Evolutionary conservation across 2,113 vertebrate genomes (phyloP), one percentile per base, ranked within the genome.

Genomic region (Lota lota): DNA sequence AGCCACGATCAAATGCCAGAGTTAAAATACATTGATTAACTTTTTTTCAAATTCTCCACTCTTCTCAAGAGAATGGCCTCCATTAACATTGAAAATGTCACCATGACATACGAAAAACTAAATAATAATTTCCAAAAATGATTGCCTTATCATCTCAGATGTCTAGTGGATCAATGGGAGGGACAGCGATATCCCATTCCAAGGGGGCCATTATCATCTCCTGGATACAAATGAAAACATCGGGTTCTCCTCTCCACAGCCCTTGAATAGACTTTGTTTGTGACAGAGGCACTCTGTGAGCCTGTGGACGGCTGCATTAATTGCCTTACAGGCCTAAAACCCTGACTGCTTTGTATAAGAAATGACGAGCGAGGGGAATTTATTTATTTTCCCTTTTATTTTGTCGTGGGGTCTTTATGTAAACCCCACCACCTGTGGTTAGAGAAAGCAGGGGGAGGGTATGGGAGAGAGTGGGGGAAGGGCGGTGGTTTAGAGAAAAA

Each of bases 191-290:
- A 33, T 33, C 28, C 28, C 66, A 79, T 79, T 85, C 70, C 64
- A 67, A 64, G 68, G 75, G 80, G 66, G 69, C 68, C 71, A 90
- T 88, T 86, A 88, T 85, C 87, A 81, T 86, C 74, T 75, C 64
- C 66, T 66, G 54, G 77, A 75, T 86, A 85, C 78, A 88, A 83
- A 86, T 87, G 72, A 77, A 78, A 70, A 21, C 69, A 20, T n/a
- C 40, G 22, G 73, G 61, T 14, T 63, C 70, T 81, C 68, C 77
- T 82, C 77, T 86, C 81, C 66, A 68, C 40, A 60, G 76, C 70
- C 85, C 74, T 69, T 79, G 78, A 86, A 82, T 81, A 66, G 60
- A 36, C 73, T 89, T 85, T 88, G 69, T 83, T 90, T 80, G 81
- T 83, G 78, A 79, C 64, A 59, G 72, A 5, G 2, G 54, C 60